phyloP scores from a whole-genome alignment of 2,888 invertebrate species.

The Drosophila diplacantha region DNA sequence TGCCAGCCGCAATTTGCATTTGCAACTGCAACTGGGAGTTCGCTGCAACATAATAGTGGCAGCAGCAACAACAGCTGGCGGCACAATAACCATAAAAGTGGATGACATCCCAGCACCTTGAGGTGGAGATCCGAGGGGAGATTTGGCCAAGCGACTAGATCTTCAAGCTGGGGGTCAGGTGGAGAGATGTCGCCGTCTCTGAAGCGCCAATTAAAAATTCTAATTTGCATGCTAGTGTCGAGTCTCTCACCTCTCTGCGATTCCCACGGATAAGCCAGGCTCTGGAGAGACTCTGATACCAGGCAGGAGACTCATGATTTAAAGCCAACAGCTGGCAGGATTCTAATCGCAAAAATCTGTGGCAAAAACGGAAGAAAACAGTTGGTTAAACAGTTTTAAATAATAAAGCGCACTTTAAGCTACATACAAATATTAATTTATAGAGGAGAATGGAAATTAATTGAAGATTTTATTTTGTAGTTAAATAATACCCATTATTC shows the following conservation, averaged over 20 bases:
- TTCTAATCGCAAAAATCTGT: conserved; percentile 13
- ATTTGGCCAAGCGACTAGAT: conserved; percentile 30
- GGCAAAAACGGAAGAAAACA: conserved; percentile 13
- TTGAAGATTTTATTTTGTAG: too few species aligned
- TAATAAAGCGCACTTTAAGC: not conserved
- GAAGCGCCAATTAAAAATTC: conserved; percentile 72
- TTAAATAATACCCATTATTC: too few species aligned
- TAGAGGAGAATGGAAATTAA: too few species aligned
- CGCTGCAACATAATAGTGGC: conserved; percentile 26
- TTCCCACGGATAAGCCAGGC: conserved; percentile 38
- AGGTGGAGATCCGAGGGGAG: conserved; percentile 38
- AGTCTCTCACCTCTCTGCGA: conserved; percentile 17
- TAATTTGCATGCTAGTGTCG: conserved; percentile 64
- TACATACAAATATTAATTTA: not conserved
- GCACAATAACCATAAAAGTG: conserved; percentile 68
- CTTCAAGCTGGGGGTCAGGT: conserved; percentile 36
- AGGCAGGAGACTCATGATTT: conserved; percentile 18
- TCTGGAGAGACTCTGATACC: not conserved
- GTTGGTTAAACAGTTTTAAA: not conserved
- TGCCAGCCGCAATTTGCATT: conserved; percentile 68
- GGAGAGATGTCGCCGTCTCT: conserved; percentile 48
- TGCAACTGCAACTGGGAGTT: conserved; percentile 40
- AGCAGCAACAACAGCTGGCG: conserved; percentile 29
- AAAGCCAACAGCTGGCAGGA: conserved; percentile 23
- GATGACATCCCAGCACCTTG: conserved; percentile 68